Evolutionary conservation across 2,888 invertebrate species (phyloP), one percentile per base, ranked within the genome.

Genomic region (Spodoptera littoralis): DNA sequence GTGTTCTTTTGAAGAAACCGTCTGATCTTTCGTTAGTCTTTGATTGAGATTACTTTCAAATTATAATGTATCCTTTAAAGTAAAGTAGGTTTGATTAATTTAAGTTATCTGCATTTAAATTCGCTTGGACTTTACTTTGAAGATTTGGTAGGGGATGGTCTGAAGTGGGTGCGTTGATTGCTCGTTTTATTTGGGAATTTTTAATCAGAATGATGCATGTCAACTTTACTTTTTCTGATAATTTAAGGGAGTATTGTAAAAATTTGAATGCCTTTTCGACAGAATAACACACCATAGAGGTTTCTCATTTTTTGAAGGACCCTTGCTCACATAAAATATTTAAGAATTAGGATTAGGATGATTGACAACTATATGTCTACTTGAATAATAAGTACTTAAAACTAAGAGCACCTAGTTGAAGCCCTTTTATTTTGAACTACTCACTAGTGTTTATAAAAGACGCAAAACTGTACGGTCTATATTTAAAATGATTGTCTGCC

Each of bases 1-100:
- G 80, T 77, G 79, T 70, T 79, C 81, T 84, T 81, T 84, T 76
- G 56, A 80, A 76, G 70, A 77, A 65, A 42, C 56, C 72, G 54
- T 70, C 64, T 73, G 69, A 70, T 73, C 73, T 81, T 80, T 79
- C 77, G 71, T 81, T 73, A 71, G 76, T 66, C 72, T 78, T 80
- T 81, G 81, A 83, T 80, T 81, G 81, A 77, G 64, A 65, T 55
- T 57, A 65, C 76, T 71, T 74, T 77, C 72, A 72, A 79, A 78
- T 73, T 79, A 65, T 78, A 70, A 76, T 36, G 36, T 74, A 76
- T 55, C 61, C 53, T 51, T 53, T 50, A 76, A 72, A 77, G 36
- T 36, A 36, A 36, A 36, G 36, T 57, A 66, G 66, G 53, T 67
- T 71, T 48, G 55, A 27, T 71, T 71, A 64, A 69, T 44, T 68